These are phyloP conservation scores for Pteruthius melanotis DNA, from an alignment of 2,113 vertebrate species.

Conservation along the genomic window DNA sequence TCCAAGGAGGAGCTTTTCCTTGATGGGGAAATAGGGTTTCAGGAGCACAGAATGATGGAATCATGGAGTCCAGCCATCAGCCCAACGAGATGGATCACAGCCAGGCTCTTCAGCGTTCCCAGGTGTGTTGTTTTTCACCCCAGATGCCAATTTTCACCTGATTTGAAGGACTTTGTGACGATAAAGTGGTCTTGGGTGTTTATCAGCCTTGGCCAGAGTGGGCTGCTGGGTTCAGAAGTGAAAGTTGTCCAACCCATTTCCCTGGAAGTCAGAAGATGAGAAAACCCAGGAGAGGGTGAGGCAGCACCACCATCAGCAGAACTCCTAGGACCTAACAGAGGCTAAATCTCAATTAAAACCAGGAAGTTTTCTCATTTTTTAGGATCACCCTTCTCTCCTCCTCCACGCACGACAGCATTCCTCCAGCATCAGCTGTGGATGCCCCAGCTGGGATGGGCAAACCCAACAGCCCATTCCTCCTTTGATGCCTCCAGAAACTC, in stretches of 20 bases:
- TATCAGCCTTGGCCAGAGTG: neutral
- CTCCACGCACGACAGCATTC: neutral
- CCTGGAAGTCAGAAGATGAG: neutral
- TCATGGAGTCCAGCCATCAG: fast-evolving
- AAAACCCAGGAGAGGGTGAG: neutral
- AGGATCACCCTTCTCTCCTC: neutral
- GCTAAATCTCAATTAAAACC: neutral
- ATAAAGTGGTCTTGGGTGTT: neutral
- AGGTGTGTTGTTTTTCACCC: neutral
- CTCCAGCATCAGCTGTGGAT: neutral
- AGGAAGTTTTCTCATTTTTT: neutral
- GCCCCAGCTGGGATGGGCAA: neutral
- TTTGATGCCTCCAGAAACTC: neutral
- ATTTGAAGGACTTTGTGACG: neutral
- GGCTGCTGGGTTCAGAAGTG: neutral
- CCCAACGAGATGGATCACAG: fast-evolving
- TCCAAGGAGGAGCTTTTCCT: neutral
- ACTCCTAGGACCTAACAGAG: no score
- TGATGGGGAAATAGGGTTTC: fast-evolving
- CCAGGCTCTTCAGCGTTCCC: neutral
- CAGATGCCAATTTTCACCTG: neutral
- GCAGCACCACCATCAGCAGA: neutral
- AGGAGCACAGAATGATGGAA: neutral
- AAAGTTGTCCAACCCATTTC: neutral
- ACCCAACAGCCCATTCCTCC: neutral